Evolutionary conservation across 2,113 vertebrate species (phyloP).

Genomic region (Panthera tigris): DNA sequence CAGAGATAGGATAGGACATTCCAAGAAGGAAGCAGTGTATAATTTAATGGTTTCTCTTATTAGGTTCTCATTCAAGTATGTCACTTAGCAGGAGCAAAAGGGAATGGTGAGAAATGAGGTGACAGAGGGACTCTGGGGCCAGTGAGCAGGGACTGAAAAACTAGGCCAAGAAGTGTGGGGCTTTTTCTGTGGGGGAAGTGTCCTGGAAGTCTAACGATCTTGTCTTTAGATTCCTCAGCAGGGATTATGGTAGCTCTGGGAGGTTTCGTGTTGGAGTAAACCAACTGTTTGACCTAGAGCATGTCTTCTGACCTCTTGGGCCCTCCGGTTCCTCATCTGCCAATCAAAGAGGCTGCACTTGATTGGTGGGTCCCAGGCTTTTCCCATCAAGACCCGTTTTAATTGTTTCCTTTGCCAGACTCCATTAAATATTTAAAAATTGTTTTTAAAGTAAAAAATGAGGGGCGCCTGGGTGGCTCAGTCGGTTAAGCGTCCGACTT

Average conservation of each 20-base stretch:
- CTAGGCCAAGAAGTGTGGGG: background rate
- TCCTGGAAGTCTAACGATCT: background rate
- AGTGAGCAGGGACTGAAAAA: background rate
- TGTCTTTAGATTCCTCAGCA: background rate
- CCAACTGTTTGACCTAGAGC: background rate
- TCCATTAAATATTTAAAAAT: background rate
- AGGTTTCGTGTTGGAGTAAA: constrained; percentile 11
- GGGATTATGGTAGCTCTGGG: background rate
- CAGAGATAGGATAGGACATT: background rate
- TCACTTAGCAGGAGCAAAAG: background rate
- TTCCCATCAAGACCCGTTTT: background rate
- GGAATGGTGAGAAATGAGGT: background rate
- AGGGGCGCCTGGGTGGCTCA: no score
- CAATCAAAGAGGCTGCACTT: background rate
- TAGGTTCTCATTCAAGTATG: background rate
- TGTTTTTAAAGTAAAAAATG: background rate
- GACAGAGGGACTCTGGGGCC: background rate
- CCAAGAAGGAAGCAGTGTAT: background rate
- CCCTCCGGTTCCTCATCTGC: background rate
- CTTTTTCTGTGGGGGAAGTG: background rate
- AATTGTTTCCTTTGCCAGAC: background rate
- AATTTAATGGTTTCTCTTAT: background rate
- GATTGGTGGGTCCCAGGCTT: background rate
- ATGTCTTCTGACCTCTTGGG: background rate
- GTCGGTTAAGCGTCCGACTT: no score